phyloP scores from a whole-genome alignment of 2,888 invertebrate species.

The Lasius fuliginosus region DNA sequence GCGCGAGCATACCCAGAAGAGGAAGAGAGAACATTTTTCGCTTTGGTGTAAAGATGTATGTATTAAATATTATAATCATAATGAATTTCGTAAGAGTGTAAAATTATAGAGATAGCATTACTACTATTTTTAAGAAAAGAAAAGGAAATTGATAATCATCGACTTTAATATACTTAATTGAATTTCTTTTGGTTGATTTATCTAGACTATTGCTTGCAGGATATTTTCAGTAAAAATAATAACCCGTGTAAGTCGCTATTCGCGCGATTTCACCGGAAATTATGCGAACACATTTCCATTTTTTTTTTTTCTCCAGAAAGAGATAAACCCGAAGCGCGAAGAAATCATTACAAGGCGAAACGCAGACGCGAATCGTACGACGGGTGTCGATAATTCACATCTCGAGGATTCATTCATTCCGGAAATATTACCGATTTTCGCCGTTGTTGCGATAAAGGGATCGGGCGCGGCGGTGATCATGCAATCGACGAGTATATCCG shows the following conservation, averaged over 20 bases:
- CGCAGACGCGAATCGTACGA: constrained; percentile 32
- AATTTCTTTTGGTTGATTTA: constrained; percentile 39
- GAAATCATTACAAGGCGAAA: constrained; percentile 25
- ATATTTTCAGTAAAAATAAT: constrained; percentile 44
- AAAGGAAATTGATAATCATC: constrained; percentile 41
- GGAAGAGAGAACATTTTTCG: not conserved
- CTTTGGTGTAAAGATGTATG: not conserved
- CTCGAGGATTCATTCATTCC: constrained; percentile 38
- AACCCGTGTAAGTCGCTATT: constrained; percentile 15
- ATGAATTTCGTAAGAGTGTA: not conserved
- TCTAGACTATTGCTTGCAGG: constrained; percentile 17
- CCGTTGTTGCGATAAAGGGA: constrained; percentile 40
- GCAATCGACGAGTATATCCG: constrained; percentile 46
- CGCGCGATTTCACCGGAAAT: constrained; percentile 53
- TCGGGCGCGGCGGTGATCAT: constrained; percentile 42
- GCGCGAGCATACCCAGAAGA: not conserved
- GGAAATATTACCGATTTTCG: constrained; percentile 59
- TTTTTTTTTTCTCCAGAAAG: constrained; percentile 36
- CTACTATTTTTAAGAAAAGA: not conserved
- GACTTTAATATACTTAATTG: constrained; percentile 28
- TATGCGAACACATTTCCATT: constrained; percentile 31
- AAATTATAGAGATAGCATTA: not conserved
- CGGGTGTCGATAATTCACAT: constrained; percentile 14
- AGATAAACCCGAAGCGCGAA: constrained; percentile 18
- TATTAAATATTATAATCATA: not conserved